Conservation (phyloP, 2,113 vertebrate genomes). For the Mionectes macconnelli region DNA sequence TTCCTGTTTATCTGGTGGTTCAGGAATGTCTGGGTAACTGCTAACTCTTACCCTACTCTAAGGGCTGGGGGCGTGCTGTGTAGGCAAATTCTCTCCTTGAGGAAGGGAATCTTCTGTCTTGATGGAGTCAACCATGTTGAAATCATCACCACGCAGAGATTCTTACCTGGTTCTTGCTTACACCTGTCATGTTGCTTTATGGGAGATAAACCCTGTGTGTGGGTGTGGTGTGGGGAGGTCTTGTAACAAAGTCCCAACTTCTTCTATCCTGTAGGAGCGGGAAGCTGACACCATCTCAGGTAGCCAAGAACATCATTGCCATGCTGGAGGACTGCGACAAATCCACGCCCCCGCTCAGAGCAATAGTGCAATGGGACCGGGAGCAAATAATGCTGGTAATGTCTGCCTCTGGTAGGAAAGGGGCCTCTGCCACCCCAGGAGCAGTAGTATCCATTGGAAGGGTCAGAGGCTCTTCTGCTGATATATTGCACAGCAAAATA, state of each 20-base stretch:
- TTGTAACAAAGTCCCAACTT: background rate
- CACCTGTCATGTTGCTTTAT: background rate
- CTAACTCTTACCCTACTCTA: background rate
- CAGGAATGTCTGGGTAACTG: background rate
- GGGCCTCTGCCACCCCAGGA: background rate
- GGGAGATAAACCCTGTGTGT: background rate
- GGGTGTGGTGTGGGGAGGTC: background rate
- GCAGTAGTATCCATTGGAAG: background rate
- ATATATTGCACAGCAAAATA: background rate
- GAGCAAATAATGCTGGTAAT: slow-evolving; percentile 66
- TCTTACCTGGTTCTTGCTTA: background rate
- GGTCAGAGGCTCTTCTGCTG: background rate
- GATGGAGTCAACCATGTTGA: background rate
- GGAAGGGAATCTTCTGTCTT: background rate
- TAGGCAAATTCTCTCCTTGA: background rate
- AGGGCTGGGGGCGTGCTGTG: background rate
- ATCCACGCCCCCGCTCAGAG: slow-evolving; percentile 18
- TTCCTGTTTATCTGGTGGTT: background rate
- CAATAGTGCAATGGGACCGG: slow-evolving; percentile 63
- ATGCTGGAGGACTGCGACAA: slow-evolving; percentile 52
- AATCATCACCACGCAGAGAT: background rate
- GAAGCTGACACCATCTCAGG: slow-evolving; percentile 48
- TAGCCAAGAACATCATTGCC: slow-evolving; percentile 66
- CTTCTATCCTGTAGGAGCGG: slow-evolving; percentile 53
- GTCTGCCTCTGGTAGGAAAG: background rate